Evolutionary conservation across 2,888 invertebrate species (phyloP).

Genomic region (Eupithecia subfuscata): DNA sequence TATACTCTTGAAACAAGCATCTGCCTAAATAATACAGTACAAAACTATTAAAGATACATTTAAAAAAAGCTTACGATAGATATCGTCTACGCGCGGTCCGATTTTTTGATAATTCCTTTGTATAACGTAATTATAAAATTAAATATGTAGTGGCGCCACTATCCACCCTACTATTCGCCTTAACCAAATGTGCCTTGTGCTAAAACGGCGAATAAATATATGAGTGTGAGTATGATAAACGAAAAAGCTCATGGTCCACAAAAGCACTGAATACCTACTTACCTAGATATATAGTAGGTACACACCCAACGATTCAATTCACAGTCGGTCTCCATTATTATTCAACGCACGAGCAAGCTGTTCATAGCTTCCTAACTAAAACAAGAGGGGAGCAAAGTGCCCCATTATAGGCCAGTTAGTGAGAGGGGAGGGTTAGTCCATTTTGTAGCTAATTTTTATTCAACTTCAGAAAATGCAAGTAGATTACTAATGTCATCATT

Average conservation of each 20-base stretch:
- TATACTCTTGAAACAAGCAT: no score
- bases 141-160: no score
- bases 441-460: not conserved
- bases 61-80: no score
- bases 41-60: no score
- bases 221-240: not conserved
- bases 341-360: slow-evolving; percentile 2
- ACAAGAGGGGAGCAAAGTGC: not conserved
- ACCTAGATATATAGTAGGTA: not conserved
- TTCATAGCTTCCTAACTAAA: slow-evolving; percentile 1
- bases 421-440: not conserved
- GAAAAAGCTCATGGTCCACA: not conserved
- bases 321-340: not conserved
- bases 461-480: not conserved
- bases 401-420: not conserved
- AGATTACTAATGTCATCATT: not conserved
- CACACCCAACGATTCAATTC: not conserved
- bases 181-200: no score
- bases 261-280: not conserved
- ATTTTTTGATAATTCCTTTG: no score
- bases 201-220: no score
- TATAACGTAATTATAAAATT: no score
- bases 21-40: no score
- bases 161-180: no score
- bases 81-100: no score